Base-by-base conservation (phyloP, 2,113 vertebrate species). In the Pygoscelis adeliae region DNA sequence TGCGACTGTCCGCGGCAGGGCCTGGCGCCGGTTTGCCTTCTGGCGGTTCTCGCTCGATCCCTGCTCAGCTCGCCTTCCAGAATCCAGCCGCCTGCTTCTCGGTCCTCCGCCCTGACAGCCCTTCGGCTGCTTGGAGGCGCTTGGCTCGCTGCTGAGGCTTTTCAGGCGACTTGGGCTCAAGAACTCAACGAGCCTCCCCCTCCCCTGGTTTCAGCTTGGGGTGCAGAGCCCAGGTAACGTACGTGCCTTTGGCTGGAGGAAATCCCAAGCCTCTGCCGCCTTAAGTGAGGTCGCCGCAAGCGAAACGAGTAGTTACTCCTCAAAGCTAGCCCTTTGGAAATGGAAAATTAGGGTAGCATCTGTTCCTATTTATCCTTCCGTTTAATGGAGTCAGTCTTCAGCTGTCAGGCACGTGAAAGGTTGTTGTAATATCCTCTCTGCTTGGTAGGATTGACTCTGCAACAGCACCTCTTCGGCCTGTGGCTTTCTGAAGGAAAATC, bases 281-380 rank as follows among this genome's bases (percentile, higher is more conserved):
- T 13, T 13, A 25, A 32, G 9, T 1, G 19, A 23, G 30, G 7
- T 40, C 13, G 12, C 53, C 25, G 2, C 36, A 2, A 16, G 30
- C 1, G 2, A 30, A 47, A n/a, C 1, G 44, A 59, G 23, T 23
- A 15, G 52, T 12, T 8, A 2, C n/a, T 50, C 47, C 38, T 27
- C 36, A 7, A 18, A 32, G 18, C 38, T 9, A 17, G 29, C 30
- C 29, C 30, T 78, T 44, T 44, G 3, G n/a, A 49, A 49, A 34
- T 5, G 1, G 11, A 17, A 17, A 47, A 27, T 34, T 5, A 0
- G 1, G 19, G 61, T 2, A 17, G 47, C 32, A 2, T 53, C 69
- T 29, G 19, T 25, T 42, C 29, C 15, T 10, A 2, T 12, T 76
- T 13, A n/a, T n/a, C 52, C 61, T 40, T 49, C 70, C 5, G 1